A percentile compares a stretch with the other conserved stretches of the same genome.
Evolutionary conservation across 2,113 vertebrate genomes (phyloP).

Genomic region (Psophia crepitans): DNA sequence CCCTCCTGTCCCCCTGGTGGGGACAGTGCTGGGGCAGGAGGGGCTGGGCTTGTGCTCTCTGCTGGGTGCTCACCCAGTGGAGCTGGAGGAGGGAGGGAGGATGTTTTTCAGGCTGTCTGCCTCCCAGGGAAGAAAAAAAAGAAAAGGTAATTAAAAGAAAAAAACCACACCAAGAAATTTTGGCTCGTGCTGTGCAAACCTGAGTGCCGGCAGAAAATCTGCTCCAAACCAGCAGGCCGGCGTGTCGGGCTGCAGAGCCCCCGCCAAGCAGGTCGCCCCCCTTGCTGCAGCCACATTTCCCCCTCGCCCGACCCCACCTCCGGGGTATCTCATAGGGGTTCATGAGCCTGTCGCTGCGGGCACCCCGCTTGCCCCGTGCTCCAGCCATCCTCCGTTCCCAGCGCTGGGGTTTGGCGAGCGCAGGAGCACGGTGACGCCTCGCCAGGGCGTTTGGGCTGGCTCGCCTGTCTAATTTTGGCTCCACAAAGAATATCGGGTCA

Average conservation of each 20-base stretch:
- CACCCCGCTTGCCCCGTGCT: not conserved
- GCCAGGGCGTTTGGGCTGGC: accelerated
- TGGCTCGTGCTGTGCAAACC: not conserved
- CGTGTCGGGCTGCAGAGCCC: not conserved
- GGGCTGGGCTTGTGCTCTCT: not conserved
- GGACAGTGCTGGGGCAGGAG: not conserved
- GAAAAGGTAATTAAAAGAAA: not conserved
- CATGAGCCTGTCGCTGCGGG: accelerated
- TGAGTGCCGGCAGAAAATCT: not conserved
- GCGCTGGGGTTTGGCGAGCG: accelerated
- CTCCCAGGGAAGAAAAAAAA: no score
- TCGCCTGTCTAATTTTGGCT: not conserved
- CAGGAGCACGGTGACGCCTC: not conserved
- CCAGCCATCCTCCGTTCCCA: not conserved
- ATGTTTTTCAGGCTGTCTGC: not conserved
- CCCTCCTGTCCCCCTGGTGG: accelerated
- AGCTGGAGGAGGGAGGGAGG: not conserved
- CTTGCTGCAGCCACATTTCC: accelerated
- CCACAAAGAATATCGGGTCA: not conserved
- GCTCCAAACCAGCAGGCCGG: not conserved
- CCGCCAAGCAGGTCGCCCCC: accelerated
- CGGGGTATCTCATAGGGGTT: not conserved
- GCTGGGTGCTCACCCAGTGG: not conserved
- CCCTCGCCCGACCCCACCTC: accelerated
- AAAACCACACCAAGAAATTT: not conserved